Evolutionary conservation across 2,888 invertebrate genomes (phyloP), one percentile per base, ranked within the genome.

Genomic region (Eutolmus rufibarbis): DNA sequence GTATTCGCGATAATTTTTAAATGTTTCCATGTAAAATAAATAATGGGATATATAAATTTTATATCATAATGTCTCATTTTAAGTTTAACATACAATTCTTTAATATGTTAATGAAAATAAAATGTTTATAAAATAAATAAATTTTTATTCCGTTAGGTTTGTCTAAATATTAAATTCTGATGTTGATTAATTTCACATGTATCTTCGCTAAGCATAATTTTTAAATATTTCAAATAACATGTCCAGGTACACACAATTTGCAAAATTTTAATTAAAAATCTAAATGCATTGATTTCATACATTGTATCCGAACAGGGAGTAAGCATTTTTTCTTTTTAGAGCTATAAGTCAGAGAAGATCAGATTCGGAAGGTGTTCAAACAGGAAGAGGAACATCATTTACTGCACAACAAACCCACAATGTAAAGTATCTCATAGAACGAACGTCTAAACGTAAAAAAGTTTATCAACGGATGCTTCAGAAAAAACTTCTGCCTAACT

Each of bases 401-500:
- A 0, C 14, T 43, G 14, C 9, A 14, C 2, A 12, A 46, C 0
- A 12, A 16, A 14, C 1, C 43, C 16, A 16, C 0, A 16, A 3
- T 51, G 5, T n/a, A 51, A 5, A 2, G 1, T 7, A 51, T 1
- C 2, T 5, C 1, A 3, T n/a, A 23, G 28, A 66, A 23, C 23
- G 23, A 23, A 19, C 12, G 3, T 2, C 5, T 0, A 2, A 28
- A 23, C 66, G 66, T 12, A 9, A 23, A 23, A 57, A 23, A 0
- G 8, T 66, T 66, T 87, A 87, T 56, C 14, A 37, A n/a, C 43
- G 46, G 23, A 88, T 88, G 81, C 66, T 88, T 28, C 82, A 77
- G 0, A 12, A 77, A 2, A 86, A 88, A 16, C 31, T 84, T 23
- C 57, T 51, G 1, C 87, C 88, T 0, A 87, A 88, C 4, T 88